Percentiles rank a stretch among this genome's conserved stretches.
Evolutionary conservation across 2,113 vertebrate genomes (phyloP).

Genomic region (Bathybates hornii): DNA sequence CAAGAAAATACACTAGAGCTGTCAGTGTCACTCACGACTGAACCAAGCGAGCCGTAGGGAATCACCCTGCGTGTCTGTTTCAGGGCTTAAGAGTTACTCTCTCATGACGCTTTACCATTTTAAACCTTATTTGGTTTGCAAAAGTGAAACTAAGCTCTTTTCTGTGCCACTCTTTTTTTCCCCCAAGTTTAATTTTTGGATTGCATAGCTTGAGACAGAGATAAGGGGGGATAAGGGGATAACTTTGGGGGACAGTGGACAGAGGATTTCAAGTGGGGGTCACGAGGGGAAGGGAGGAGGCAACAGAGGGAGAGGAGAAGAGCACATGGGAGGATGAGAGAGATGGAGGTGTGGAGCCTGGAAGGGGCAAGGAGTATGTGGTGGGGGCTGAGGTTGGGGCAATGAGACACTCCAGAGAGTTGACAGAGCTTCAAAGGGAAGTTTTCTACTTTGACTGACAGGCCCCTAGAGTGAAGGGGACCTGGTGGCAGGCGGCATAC

Average conservation of each 20-base stretch:
- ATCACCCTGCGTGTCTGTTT: slow-evolving; percentile 64
- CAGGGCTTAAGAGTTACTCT: slow-evolving; percentile 67
- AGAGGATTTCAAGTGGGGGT: slow-evolving; percentile 50
- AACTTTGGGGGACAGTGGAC: slow-evolving; percentile 60
- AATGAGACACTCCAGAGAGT: slow-evolving; percentile 55
- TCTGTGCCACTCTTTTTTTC: slow-evolving; percentile 24
- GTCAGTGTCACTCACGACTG: slow-evolving; percentile 49
- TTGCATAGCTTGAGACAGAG: slow-evolving; percentile 59
- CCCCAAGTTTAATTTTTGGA: slow-evolving; percentile 56
- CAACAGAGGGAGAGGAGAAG: slow-evolving; percentile 12
- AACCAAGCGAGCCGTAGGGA: slow-evolving; percentile 52
- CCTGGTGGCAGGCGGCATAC: slow-evolving; percentile 46
- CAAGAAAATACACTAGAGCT: slow-evolving; percentile 12
- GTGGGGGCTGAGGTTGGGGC: slow-evolving; percentile 3
- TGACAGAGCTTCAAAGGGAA: slow-evolving; percentile 65
- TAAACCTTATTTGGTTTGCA: slow-evolving; percentile 77
- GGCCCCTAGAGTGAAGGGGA: slow-evolving; percentile 59
- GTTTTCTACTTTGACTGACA: slow-evolving; percentile 57
- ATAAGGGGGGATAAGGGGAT: slow-evolving; percentile 67
- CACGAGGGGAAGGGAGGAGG: slow-evolving; percentile 31
- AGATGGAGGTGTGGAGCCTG: slow-evolving; percentile 40
- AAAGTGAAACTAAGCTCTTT: slow-evolving; percentile 75
- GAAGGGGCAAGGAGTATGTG: slow-evolving; percentile 17
- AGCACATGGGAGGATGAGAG: slow-evolving; percentile 22
- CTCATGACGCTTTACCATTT: slow-evolving; percentile 69